A percentile compares a stretch with the other conserved stretches of the same genome.
Conservation (phyloP, 1,140 invertebrate genomes). For the Parapsyche elsis region DNA sequence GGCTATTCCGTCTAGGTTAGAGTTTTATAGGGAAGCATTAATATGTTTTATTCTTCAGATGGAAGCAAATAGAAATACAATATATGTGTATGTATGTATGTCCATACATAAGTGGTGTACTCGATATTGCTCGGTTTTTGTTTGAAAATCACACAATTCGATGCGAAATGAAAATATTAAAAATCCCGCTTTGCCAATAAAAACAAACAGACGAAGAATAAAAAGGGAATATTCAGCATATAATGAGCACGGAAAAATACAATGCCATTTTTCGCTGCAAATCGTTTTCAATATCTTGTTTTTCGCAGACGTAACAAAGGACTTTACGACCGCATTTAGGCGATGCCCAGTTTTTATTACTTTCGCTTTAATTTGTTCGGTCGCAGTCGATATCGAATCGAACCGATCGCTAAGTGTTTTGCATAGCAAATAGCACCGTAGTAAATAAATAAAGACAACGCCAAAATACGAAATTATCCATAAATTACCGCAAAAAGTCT, state of each 20-base stretch:
- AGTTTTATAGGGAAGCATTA: too few relatives aligned
- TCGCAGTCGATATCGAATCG: background rate
- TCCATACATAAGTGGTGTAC: background rate
- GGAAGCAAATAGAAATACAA: too few relatives aligned
- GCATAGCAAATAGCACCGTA: background rate
- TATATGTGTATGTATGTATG: background rate
- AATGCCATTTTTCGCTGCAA: background rate
- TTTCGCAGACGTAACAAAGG: conserved; percentile 27
- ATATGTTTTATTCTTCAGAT: too few relatives aligned
- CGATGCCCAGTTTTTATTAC: conserved; percentile 3
- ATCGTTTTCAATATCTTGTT: conserved; percentile 29
- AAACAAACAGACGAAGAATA: background rate
- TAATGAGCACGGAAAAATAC: background rate
- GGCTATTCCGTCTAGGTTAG: too few relatives aligned
- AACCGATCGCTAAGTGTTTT: background rate
- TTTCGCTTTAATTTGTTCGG: conserved; percentile 20
- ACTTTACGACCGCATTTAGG: conserved; percentile 23
- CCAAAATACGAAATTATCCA: too few relatives aligned
- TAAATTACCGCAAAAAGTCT: too few relatives aligned
- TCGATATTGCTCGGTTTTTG: too few relatives aligned
- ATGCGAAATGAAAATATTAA: background rate
- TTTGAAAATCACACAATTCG: too few relatives aligned
- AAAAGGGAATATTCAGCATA: background rate
- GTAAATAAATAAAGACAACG: too few relatives aligned
- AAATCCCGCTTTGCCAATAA: background rate